Evolutionary conservation across 2,113 vertebrate genomes (phyloP).

Genomic region (Pseudolaguvia tuberculata): DNA sequence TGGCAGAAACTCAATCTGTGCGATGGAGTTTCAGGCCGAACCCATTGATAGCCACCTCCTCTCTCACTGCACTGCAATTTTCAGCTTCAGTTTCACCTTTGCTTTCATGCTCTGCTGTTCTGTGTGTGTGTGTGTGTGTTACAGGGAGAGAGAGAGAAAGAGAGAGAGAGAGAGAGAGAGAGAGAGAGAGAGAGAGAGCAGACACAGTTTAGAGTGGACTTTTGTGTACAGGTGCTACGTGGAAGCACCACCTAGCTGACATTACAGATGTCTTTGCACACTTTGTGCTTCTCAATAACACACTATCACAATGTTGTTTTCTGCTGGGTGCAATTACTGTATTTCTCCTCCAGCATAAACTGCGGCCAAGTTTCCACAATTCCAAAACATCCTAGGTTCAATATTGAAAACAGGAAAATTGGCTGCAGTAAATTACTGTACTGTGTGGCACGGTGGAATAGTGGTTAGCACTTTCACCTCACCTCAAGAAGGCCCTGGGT

Average conservation of each 20-base stretch:
- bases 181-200: constrained; percentile 19
- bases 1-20: constrained; percentile 82
- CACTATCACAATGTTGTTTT: constrained; percentile 39
- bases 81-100: constrained; percentile 97
- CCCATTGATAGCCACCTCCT: constrained; percentile 90
- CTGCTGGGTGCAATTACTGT: constrained; percentile 36
- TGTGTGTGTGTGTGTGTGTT: constrained; percentile 33
- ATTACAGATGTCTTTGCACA: constrained; percentile 43
- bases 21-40: constrained; percentile 90
- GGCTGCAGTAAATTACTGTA: not conserved
- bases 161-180: constrained; percentile 9
- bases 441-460: too few relatives aligned
- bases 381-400: not conserved
- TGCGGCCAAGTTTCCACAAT: not conserved
- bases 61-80: constrained; percentile 90
- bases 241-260: constrained; percentile 69
- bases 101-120: constrained; percentile 89
- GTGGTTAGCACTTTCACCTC: too few relatives aligned
- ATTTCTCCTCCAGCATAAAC: constrained; percentile 19
- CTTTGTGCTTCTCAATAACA: constrained; percentile 41
- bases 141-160: constrained; percentile 6
- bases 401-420: not conserved
- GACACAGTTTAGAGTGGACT: constrained; percentile 55
- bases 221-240: constrained; percentile 68
- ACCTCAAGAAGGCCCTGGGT: too few relatives aligned